phyloP scores from a whole-genome alignment of 1,140 invertebrate species.

The Drosophila sturtevanti region DNA sequence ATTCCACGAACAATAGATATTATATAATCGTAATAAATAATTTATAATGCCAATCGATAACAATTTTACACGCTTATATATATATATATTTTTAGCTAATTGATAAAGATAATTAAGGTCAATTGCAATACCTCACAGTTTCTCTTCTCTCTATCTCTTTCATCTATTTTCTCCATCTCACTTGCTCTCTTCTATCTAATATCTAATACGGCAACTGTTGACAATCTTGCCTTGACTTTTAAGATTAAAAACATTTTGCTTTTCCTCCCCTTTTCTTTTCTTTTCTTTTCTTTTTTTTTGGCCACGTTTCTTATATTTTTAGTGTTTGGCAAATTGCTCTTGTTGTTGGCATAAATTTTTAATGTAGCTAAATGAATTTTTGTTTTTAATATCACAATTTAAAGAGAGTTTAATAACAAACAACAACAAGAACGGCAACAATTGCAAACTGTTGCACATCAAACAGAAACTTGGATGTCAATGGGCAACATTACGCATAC shows the following conservation, averaged over 20 bases:
- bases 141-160: background rate
- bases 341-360: conserved; percentile 39
- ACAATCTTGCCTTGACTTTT: conserved; percentile 60
- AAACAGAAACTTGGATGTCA: conserved; percentile 59
- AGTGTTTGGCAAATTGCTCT: conserved; percentile 40
- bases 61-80: background rate
- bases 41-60: background rate
- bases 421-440: conserved; percentile 43
- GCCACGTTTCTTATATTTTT: conserved; percentile 23
- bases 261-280: background rate
- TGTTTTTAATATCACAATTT: conserved; percentile 61
- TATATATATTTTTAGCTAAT: background rate
- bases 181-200: background rate
- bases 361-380: conserved; percentile 51
- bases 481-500: conserved; percentile 61
- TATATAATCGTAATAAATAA: background rate
- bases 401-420: conserved; percentile 35
- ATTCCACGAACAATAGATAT: background rate
- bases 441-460: conserved; percentile 73
- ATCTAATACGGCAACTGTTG: conserved; percentile 62
- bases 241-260: conserved; percentile 34
- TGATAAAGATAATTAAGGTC: background rate
- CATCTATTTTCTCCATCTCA: background rate
- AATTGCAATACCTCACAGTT: background rate
- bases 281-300: background rate